Percentiles rank a stretch among this genome's conserved stretches.
Evolutionary conservation across 2,888 invertebrate species (phyloP).

Genomic region (Drosophila aldrichi): DNA sequence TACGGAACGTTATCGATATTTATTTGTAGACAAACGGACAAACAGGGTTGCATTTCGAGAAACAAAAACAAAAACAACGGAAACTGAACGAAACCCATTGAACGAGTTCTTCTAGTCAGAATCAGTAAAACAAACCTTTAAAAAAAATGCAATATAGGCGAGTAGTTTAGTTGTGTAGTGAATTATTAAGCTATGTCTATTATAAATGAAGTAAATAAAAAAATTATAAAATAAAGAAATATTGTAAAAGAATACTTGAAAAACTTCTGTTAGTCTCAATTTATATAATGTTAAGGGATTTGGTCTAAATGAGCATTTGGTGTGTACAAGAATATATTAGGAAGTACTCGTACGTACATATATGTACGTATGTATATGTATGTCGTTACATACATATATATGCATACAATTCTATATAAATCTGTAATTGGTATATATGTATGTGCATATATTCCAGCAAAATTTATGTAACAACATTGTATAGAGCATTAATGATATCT

Average conservation of each 20-base stretch:
- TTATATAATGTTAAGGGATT: slow-evolving; percentile 53
- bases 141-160: slow-evolving; percentile 66
- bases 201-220: slow-evolving; percentile 9
- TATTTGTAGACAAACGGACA: slow-evolving; percentile 6
- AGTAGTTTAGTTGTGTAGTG: slow-evolving; percentile 57
- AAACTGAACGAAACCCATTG: slow-evolving; percentile 1
- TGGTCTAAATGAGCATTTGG: slow-evolving; percentile 70
- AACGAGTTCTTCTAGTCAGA: slow-evolving; percentile 68
- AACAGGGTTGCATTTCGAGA: slow-evolving; percentile 3
- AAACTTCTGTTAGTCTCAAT: slow-evolving; percentile 45
- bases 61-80: neutral
- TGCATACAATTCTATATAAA: slow-evolving; percentile 6
- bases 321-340: slow-evolving; percentile 66
- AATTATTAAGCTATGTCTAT: slow-evolving; percentile 53
- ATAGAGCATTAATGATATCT: slow-evolving; percentile 41
- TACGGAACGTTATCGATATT: slow-evolving; percentile 13
- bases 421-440: slow-evolving; percentile 15
- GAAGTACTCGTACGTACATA: slow-evolving; percentile 42
- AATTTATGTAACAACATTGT: slow-evolving; percentile 39
- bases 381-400: neutral
- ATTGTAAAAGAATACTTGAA: slow-evolving; percentile 38
- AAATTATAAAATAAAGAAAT: slow-evolving; percentile 15
- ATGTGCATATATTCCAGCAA: slow-evolving; percentile 26
- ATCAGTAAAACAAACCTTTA: slow-evolving; percentile 38
- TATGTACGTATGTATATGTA: neutral